phyloP scores from a whole-genome alignment of 1,140 invertebrate genomes.

The Drosophila rufa region DNA sequence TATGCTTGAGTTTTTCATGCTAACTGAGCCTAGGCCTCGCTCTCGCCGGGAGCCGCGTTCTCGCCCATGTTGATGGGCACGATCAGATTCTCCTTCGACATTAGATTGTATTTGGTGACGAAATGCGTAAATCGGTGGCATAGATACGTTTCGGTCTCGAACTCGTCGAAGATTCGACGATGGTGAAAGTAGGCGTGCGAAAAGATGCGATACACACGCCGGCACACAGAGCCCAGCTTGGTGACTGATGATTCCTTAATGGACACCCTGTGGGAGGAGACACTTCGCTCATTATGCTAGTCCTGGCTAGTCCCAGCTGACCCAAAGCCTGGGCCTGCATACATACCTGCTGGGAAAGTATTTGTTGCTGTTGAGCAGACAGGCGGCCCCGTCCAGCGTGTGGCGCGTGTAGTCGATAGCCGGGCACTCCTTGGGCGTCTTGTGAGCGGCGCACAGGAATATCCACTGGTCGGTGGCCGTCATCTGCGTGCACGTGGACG shows the following conservation, averaged over 20 bases:
- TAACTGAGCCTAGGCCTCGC: slow-evolving; percentile 86
- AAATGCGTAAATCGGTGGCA: slow-evolving; percentile 99
- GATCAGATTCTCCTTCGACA: slow-evolving; percentile 99
- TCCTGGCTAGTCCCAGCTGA: slow-evolving; percentile 21
- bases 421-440: slow-evolving; percentile 99
- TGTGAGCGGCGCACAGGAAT: slow-evolving; percentile 99
- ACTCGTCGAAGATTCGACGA: slow-evolving; percentile 97
- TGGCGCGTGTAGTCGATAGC: slow-evolving; percentile 99
- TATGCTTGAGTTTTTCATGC: slow-evolving; percentile 43
- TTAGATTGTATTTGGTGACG: slow-evolving; percentile 99
- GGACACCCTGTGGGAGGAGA: slow-evolving; percentile 91
- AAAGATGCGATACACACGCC: slow-evolving; percentile 99
- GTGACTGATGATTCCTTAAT: slow-evolving; percentile 99
- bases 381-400: slow-evolving; percentile 99
- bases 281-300: slow-evolving; percentile 50
- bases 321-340: not conserved
- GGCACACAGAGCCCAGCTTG: slow-evolving; percentile 98
- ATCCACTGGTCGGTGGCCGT: slow-evolving; percentile 99
- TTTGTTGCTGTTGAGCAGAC: slow-evolving; percentile 99
- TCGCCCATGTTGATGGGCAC: slow-evolving; percentile 92
- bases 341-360: slow-evolving; percentile 99
- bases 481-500: slow-evolving; percentile 99
- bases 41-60: slow-evolving; percentile 88
- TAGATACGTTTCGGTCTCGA: slow-evolving; percentile 97
- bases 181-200: slow-evolving; percentile 99